Base-by-base conservation (phyloP, 2,113 vertebrate genomes). In the Scytalopus superciliaris region DNA sequence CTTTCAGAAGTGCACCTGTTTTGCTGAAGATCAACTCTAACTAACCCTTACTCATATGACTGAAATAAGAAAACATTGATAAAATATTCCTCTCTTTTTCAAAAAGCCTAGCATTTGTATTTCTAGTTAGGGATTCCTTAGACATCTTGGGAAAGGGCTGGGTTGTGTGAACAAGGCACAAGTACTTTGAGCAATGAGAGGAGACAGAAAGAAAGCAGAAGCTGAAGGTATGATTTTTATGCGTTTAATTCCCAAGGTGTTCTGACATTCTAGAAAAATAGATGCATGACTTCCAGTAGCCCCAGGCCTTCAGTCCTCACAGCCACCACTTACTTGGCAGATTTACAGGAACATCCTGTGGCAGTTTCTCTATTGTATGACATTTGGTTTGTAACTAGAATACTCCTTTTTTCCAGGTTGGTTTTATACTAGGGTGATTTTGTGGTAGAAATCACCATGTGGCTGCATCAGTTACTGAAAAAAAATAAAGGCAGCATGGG, bases 181-280 rank as follows among this genome's bases (percentile, higher is more conserved):
- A 37, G 33, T 64, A 67, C 31, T 12, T 74, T 59, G 31, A 75
- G 33, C 19, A 23, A 35, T 77, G 52, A 77, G 52, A 96, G 90
- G 42, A 19, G 33, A 74, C 37, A 28, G 56, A 52, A 50, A 87
- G 70, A 68, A 25, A 82, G 19, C 33, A 72, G 62, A 76, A 87
- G 9, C 40, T 37, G 37, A 73, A 74, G 53, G 63, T 64, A 67
- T 64, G 6, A 45, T 50, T 62, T 87, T 83, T 84, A 68, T 33
- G 91, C 28, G 27, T 90, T 68, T 40, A 89, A 84, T 94, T 78
- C 94, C 60, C 14, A 27, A 81, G 87, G 47, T 70, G 33, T 91
- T 87, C 86, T 93, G 66, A 88, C 24, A 66, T 93, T 95, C 73
- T 81, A 60, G 62, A 93, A 97, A 82, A 93, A 50, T 59, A 56